phyloP scores from a whole-genome alignment of 1,140 invertebrate genomes.

The Ostrea denselamellosa region DNA sequence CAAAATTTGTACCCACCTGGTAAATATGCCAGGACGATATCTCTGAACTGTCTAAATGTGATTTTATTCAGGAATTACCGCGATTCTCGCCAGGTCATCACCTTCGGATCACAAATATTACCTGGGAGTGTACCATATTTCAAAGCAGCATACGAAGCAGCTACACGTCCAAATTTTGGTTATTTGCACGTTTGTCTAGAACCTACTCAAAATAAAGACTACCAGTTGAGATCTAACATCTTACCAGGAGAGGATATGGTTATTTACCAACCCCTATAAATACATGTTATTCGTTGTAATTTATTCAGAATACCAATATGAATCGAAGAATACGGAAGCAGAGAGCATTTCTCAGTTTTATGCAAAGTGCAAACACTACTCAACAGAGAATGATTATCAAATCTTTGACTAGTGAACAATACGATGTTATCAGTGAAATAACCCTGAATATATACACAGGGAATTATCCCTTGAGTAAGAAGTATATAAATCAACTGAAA shows the following conservation, averaged over 20 bases:
- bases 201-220: slow-evolving; percentile 39
- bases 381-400: slow-evolving; percentile 47
- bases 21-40: slow-evolving; percentile 50
- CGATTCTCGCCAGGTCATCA: slow-evolving; percentile 51
- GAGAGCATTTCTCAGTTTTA: neutral
- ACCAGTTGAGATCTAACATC: slow-evolving; percentile 49
- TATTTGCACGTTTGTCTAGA: slow-evolving; percentile 49
- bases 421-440: slow-evolving; percentile 40
- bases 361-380: neutral
- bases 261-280: slow-evolving; percentile 49
- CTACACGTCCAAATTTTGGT: slow-evolving; percentile 33
- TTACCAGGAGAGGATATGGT: slow-evolving; percentile 54
- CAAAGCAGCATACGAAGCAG: neutral
- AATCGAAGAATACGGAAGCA: slow-evolving; percentile 33
- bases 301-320: slow-evolving; percentile 41
- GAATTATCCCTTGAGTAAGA: neutral
- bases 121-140: slow-evolving; percentile 37
- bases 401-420: neutral
- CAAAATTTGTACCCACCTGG: slow-evolving; percentile 52
- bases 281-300: slow-evolving; percentile 13
- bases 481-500: slow-evolving; percentile 44
- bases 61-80: slow-evolving; percentile 52
- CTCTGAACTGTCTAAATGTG: slow-evolving; percentile 50
- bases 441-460: slow-evolving; percentile 49
- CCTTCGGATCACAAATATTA: slow-evolving; percentile 44